A percentile compares a stretch with the other conserved stretches of the same genome.
phyloP scores from a whole-genome alignment of 2,797 vertebrate species.

The Apogon hyalosoma region DNA sequence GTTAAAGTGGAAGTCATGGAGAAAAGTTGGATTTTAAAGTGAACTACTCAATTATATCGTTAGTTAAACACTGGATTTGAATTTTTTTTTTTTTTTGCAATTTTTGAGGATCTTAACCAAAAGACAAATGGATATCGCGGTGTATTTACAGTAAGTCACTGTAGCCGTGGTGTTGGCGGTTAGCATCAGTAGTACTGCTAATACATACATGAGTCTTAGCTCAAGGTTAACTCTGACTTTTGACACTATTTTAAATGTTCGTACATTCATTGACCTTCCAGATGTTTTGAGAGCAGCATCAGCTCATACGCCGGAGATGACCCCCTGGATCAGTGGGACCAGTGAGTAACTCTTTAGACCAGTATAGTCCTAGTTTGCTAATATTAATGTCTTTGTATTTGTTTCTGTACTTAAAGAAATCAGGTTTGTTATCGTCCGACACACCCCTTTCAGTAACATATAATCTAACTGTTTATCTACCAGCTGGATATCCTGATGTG shows the following conservation, averaged over 20 bases:
- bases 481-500: too few species aligned
- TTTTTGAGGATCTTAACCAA: rapidly evolving
- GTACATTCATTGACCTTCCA: slow-evolving; percentile 1
- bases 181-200: not conserved
- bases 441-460: too few species aligned
- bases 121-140: slow-evolving; percentile 59
- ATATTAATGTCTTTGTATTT: too few species aligned
- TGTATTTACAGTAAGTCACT: slow-evolving; percentile 70
- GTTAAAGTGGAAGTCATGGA: not conserved
- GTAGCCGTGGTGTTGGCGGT: not conserved
- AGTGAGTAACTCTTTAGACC: slow-evolving; percentile 49
- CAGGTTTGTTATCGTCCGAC: too few species aligned
- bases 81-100: not conserved
- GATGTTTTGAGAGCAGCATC: slow-evolving; percentile 66
- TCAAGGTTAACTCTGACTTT: not conserved
- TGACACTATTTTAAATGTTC: not conserved
- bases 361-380: not conserved
- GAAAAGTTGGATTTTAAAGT: not conserved
- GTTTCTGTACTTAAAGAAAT: too few species aligned
- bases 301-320: slow-evolving; percentile 71
- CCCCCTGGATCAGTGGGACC: slow-evolving; percentile 73
- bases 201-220: not conserved
- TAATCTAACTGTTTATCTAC: too few species aligned
- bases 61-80: too few species aligned
- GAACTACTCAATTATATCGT: rapidly evolving